Percentiles rank a stretch among this genome's conserved stretches.
Conservation (phyloP, 2,113 vertebrate species). For the Dipodomys stephensi region DNA sequence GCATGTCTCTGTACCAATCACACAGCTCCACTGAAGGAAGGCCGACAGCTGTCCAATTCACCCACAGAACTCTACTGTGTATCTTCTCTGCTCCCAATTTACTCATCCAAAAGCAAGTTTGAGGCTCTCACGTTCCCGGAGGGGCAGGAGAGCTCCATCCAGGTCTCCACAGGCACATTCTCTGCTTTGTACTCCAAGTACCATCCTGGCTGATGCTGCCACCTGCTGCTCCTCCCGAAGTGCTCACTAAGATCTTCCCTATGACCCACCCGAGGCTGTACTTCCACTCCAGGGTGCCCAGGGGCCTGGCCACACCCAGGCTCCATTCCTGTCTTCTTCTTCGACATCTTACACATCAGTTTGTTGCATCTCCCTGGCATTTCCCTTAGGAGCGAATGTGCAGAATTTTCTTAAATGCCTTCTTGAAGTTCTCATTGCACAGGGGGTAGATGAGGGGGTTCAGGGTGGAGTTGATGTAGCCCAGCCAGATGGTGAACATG, state of each 20-base stretch:
- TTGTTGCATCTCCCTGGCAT: not conserved
- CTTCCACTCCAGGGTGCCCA: slow-evolving; percentile 29
- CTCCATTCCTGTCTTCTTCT: not conserved
- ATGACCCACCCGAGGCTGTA: not conserved
- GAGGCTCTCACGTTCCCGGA: slow-evolving; percentile 14
- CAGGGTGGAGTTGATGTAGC: slow-evolving; percentile 97
- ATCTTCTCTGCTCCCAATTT: not conserved
- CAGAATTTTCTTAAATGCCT: slow-evolving; percentile 95
- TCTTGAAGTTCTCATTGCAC: slow-evolving; percentile 97
- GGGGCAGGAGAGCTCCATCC: not conserved
- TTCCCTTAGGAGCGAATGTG: slow-evolving; percentile 79
- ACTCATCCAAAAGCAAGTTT: slow-evolving; percentile 17
- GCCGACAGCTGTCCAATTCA: not conserved
- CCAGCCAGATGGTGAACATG: slow-evolving; percentile 97
- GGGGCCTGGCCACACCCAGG: slow-evolving; percentile 8
- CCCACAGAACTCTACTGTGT: slow-evolving; percentile 18
- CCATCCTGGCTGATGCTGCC: accelerated
- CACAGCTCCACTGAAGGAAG: not conserved
- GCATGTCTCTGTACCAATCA: not conserved
- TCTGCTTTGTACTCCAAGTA: slow-evolving; percentile 16
- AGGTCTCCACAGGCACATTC: slow-evolving; percentile 21
- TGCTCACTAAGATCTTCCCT: not conserved
- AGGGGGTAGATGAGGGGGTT: slow-evolving; percentile 98
- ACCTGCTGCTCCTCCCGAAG: not conserved
- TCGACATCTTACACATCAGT: not conserved